Percentiles rank a stretch among this genome's conserved stretches.
phyloP scores from a whole-genome alignment of 2,113 vertebrate species.

The Dryoscopus gambensis region DNA sequence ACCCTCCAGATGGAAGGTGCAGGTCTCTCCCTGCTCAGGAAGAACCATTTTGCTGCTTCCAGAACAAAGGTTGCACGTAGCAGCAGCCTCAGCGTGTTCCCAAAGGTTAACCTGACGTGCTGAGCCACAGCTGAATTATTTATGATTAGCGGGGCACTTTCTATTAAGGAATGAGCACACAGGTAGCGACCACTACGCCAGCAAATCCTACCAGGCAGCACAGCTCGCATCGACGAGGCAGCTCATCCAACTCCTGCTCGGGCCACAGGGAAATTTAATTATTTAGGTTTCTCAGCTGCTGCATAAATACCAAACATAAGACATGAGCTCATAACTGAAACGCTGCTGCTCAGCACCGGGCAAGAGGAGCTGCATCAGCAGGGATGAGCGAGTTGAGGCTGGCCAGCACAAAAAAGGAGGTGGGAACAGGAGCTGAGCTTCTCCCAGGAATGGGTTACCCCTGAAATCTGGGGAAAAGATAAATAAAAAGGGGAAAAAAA shows the following conservation, averaged over 20 bases:
- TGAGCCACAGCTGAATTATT: background rate
- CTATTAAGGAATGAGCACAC: background rate
- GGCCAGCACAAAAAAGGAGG: background rate
- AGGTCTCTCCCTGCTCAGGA: background rate
- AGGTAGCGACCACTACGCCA: background rate
- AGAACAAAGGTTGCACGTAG: background rate
- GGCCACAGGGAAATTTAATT: conserved; percentile 14
- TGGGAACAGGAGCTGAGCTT: background rate
- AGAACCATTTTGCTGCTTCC: background rate
- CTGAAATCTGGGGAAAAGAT: background rate
- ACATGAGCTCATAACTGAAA: background rate
- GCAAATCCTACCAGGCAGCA: background rate
- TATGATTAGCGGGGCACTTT: background rate
- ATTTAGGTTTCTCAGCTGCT: background rate
- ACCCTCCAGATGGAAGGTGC: background rate
- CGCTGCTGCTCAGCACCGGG: background rate
- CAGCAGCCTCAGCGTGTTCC: background rate
- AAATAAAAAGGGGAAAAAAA: accelerated
- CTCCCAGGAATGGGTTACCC: accelerated
- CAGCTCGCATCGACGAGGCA: background rate
- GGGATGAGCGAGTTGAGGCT: background rate
- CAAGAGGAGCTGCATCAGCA: background rate
- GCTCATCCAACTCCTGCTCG: background rate
- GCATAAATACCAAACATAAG: background rate
- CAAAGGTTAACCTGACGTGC: background rate